Conservation (phyloP, 2,797 vertebrate genomes). For the Chromis chromis region DNA sequence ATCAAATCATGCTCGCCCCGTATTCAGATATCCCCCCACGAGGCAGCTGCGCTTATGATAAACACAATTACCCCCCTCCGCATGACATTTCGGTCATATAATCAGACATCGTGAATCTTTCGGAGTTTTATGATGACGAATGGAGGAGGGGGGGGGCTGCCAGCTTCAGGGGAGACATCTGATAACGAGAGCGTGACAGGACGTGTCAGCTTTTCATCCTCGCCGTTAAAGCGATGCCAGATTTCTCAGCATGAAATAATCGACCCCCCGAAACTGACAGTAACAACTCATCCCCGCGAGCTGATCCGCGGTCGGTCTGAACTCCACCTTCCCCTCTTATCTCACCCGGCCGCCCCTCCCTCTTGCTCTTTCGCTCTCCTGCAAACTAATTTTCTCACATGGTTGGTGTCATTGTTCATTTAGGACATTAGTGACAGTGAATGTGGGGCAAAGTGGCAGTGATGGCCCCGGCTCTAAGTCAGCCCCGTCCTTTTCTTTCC, state of each 20-base stretch:
- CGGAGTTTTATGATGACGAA: conserved; percentile 64
- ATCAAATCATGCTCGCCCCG: conserved; percentile 58
- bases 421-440: conserved; percentile 78
- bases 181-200: conserved; percentile 33
- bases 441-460: conserved; percentile 66
- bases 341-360: neutral
- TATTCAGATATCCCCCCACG: conserved; percentile 57
- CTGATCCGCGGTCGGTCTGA: conserved; percentile 11
- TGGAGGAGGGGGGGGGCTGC: conserved; percentile 11
- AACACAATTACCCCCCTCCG: conserved; percentile 64
- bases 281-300: conserved; percentile 7
- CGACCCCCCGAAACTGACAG: neutral
- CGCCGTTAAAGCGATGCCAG: neutral
- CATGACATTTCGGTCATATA: conserved; percentile 55
- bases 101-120: conserved; percentile 62
- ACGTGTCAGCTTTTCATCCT: conserved; percentile 19
- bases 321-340: conserved; percentile 11
- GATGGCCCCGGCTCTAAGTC: conserved; percentile 71
- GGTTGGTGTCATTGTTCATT: conserved; percentile 81
- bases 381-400: conserved; percentile 71
- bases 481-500: conserved; percentile 58
- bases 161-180: conserved; percentile 23
- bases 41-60: conserved; percentile 73
- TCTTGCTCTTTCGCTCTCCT: neutral
- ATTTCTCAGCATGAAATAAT: conserved; percentile 16